phyloP scores from a whole-genome alignment of 2,888 invertebrate genomes.

The Ophion obscuratus region DNA sequence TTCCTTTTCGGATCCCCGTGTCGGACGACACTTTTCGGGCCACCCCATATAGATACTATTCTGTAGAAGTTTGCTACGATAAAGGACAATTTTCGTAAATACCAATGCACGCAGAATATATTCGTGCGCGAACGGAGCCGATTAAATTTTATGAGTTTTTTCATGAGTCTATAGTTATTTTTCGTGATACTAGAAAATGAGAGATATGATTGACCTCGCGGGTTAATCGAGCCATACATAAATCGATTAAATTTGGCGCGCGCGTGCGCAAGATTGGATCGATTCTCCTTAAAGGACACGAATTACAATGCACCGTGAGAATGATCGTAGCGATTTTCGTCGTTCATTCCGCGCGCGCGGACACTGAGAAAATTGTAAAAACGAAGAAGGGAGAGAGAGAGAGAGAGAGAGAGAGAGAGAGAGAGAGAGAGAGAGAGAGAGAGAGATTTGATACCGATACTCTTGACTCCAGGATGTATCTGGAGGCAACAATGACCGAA shows the following conservation, averaged over 20 bases:
- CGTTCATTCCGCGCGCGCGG: background rate
- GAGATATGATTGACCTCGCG: slow-evolving; percentile 47
- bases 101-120: background rate
- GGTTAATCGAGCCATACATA: slow-evolving; percentile 49
- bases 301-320: background rate
- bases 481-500: background rate
- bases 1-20: too few species aligned
- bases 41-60: background rate
- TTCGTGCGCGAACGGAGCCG: background rate
- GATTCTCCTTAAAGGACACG: background rate
- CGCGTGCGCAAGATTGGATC: background rate
- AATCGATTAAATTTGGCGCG: slow-evolving; percentile 40
- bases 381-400: background rate
- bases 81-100: background rate
- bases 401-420: background rate
- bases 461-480: background rate
- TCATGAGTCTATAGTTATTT: background rate
- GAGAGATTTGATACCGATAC: background rate
- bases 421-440: background rate
- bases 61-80: background rate
- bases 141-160: background rate
- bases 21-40: too few species aligned
- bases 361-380: background rate
- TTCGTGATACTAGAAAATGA: slow-evolving; percentile 55
- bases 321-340: background rate